Percentiles rank a stretch among this genome's conserved stretches.
phyloP scores from a whole-genome alignment of 2,797 vertebrate species.

The Austrolebias charrua region DNA sequence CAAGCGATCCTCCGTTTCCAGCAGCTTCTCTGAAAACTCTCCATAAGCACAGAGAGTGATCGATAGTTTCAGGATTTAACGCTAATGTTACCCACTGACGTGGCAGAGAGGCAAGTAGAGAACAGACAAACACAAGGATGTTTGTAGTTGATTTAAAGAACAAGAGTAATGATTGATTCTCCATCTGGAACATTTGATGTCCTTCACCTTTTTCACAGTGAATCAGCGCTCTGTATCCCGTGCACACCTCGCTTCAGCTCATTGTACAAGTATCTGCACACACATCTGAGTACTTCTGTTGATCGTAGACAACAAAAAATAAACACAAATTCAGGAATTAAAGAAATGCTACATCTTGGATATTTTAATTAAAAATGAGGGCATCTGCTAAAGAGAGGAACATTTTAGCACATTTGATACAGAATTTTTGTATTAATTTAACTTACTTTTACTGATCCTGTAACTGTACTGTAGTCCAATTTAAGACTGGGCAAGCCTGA shows the following conservation, averaged over 20 bases:
- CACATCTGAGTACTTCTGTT: not conserved
- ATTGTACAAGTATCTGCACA: not conserved
- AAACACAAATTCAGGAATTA: not conserved
- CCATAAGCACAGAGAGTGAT: too few species aligned
- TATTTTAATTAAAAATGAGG: not conserved
- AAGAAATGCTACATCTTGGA: not conserved
- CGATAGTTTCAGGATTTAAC: constrained; percentile 10
- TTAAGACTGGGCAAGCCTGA: not conserved
- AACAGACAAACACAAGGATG: not conserved
- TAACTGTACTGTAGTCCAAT: not conserved
- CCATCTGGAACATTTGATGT: constrained; percentile 6
- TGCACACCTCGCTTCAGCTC: not conserved
- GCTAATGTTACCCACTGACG: constrained; percentile 10
- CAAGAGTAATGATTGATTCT: constrained; percentile 6
- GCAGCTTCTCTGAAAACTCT: too few species aligned
- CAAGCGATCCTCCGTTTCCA: too few species aligned
- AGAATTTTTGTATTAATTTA: not conserved
- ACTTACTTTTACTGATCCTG: not conserved
- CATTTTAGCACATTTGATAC: not conserved
- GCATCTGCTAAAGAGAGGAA: not conserved
- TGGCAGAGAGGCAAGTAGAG: not conserved
- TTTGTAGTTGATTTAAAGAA: constrained; percentile 5
- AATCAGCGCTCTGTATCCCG: not conserved
- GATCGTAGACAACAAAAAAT: not conserved
- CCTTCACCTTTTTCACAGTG: constrained; percentile 7